Conservation (phyloP, 2,888 invertebrate genomes). For the Bimastos eiseni region DNA sequence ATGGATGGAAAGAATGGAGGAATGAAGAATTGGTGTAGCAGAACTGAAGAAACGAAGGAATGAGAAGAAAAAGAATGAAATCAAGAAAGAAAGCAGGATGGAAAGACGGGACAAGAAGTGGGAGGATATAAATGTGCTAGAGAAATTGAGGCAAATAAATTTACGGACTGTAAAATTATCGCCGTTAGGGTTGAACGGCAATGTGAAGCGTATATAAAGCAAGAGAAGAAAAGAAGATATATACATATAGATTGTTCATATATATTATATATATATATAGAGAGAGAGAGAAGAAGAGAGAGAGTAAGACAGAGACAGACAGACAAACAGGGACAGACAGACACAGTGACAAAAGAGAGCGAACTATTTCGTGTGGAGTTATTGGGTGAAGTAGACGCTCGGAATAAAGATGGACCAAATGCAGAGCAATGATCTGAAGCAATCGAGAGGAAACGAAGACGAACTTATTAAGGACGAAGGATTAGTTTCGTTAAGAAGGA, state of each 20-base stretch:
- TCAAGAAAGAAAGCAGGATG: too few relatives aligned
- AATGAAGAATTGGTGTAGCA: background rate
- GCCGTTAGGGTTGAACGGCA: too few relatives aligned
- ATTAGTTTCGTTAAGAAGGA: background rate
- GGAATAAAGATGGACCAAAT: background rate
- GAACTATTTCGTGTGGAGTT: background rate
- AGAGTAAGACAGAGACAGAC: background rate
- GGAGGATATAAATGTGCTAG: too few relatives aligned
- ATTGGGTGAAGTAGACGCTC: background rate
- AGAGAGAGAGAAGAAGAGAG: background rate
- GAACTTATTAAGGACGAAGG: background rate
- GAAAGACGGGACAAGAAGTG: too few relatives aligned
- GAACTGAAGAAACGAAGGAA: too few relatives aligned
- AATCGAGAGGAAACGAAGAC: background rate
- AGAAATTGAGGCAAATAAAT: too few relatives aligned
- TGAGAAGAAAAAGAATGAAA: too few relatives aligned
- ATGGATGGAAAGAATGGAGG: background rate
- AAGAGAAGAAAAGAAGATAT: too few relatives aligned
- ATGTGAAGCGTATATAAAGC: too few relatives aligned
- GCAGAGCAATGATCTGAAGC: background rate
- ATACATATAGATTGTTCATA: too few relatives aligned
- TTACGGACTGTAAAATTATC: too few relatives aligned
- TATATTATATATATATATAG: too few relatives aligned
- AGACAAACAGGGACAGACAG: background rate
- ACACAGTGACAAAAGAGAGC: background rate